Evolutionary conservation across 2,113 vertebrate genomes (phyloP), one percentile per base, ranked within the genome.

Genomic region (Coptodon bakossiorum): DNA sequence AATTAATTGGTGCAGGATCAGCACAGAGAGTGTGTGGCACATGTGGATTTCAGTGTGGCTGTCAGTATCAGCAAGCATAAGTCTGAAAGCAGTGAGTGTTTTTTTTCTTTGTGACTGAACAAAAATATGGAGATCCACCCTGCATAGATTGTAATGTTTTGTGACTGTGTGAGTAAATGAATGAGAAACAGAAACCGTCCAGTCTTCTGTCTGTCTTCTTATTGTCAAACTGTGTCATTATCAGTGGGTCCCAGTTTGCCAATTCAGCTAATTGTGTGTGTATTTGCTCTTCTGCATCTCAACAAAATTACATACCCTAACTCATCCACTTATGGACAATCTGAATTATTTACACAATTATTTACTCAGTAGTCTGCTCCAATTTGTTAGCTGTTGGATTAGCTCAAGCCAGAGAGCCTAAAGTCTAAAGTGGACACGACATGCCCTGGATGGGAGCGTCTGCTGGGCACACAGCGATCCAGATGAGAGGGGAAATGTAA

Each of bases 1-100:
- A 96, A 96, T 96, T 91, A 95, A 96, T 96, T 95, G 94, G 91
- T 95, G 89, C 90, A 89, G 93, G 90, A 95, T 93, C 91, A 93
- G 86, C 86, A 92, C 73, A 43, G 57, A 36, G 88, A 85, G 80
- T 57, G 80, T 84, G 91, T 88, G 86, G 86, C 86, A 81, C 89
- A 90, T 88, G 90, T 86, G 24, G 36, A 85, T 88, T 82, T 91
- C 48, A 87, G 84, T 57, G 80, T 86, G 78, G 82, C 81, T 84
- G 89, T 93, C 84, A 88, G 57, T 86, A 79, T 91, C 78, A 87
- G 43, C n/a, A 71, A 86, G 66, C 81, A 86, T 50, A 79, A 90
- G 61, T 40, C 87, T 73, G 84, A 59, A 90, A 79, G 19, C 40
- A 73, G 31, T 4, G 24, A 38, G 5, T n/a, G 12, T 57, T 56